phyloP scores from a whole-genome alignment of 2,113 vertebrate species.

The Triplophysa dalaica region DNA sequence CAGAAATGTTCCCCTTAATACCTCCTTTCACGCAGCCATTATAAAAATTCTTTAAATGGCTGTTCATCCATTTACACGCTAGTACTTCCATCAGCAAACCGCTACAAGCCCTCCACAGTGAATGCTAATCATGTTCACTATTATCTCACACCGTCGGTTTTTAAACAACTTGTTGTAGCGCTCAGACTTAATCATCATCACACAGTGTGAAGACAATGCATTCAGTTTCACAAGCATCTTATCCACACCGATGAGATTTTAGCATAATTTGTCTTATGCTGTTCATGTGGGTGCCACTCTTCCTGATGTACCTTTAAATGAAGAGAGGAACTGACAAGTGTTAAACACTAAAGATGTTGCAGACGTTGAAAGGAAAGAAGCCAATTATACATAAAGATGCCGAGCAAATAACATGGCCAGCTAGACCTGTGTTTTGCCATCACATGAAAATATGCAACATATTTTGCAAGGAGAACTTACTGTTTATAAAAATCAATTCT shows the following conservation, averaged over 20 bases:
- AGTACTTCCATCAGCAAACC: constrained; percentile 10
- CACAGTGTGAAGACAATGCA: constrained; percentile 37
- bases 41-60: constrained; percentile 6
- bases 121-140: constrained; percentile 48
- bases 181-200: constrained; percentile 57
- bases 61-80: neutral
- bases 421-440: neutral
- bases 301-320: neutral
- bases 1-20: neutral
- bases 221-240: constrained; percentile 26
- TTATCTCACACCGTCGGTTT: constrained; percentile 35
- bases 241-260: constrained; percentile 3
- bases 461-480: neutral
- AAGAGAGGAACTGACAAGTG: constrained; percentile 11
- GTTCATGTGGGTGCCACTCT: neutral
- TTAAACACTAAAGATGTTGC: neutral
- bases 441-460: neutral
- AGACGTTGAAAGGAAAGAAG: neutral
- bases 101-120: constrained; percentile 4
- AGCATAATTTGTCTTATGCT: neutral
- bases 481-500: neutral
- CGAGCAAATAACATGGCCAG: neutral
- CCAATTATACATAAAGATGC: constrained; percentile 1
- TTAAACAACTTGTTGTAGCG: constrained; percentile 40
- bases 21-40: neutral